Conservation (phyloP, 2,888 invertebrate genomes). For the Dicranocentrus wangi region DNA sequence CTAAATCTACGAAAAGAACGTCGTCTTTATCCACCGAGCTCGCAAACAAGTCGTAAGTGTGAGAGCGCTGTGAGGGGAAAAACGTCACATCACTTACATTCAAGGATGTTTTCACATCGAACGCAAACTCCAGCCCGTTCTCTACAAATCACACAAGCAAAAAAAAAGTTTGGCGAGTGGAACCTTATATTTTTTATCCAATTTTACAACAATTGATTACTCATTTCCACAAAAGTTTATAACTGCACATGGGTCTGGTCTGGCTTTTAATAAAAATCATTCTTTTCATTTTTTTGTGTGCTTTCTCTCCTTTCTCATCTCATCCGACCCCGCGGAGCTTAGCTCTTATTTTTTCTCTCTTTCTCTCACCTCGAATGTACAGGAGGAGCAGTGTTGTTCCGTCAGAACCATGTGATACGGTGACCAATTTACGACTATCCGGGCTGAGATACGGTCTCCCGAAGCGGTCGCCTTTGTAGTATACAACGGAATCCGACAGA, state of each 20-base stretch:
- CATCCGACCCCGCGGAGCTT: no score
- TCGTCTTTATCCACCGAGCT: constrained; percentile 83
- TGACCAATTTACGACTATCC: constrained; percentile 82
- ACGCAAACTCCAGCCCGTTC: constrained; percentile 81
- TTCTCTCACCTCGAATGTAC: constrained; percentile 79
- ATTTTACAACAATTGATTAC: no score
- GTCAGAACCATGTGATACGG: constrained; percentile 79
- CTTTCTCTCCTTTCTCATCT: no score
- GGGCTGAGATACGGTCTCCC: constrained; percentile 83
- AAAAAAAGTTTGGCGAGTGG: no score
- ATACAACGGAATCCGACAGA: constrained; percentile 82
- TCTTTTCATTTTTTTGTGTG: no score
- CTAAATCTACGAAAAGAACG: constrained; percentile 82
- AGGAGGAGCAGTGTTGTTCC: constrained; percentile 80
- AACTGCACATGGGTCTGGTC: no score
- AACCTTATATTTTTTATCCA: no score
- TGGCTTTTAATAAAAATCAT: no score
- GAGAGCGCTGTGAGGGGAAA: constrained; percentile 82
- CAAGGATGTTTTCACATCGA: constrained; percentile 84
- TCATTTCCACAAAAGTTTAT: not conserved
- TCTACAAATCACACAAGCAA: constrained; percentile 75
- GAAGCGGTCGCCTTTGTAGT: constrained; percentile 79
- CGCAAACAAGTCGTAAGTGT: constrained; percentile 84
- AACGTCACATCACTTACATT: constrained; percentile 84
- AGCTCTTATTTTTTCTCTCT: not conserved